phyloP scores from a whole-genome alignment of 1,140 invertebrate genomes.

The Magallana angulata region DNA sequence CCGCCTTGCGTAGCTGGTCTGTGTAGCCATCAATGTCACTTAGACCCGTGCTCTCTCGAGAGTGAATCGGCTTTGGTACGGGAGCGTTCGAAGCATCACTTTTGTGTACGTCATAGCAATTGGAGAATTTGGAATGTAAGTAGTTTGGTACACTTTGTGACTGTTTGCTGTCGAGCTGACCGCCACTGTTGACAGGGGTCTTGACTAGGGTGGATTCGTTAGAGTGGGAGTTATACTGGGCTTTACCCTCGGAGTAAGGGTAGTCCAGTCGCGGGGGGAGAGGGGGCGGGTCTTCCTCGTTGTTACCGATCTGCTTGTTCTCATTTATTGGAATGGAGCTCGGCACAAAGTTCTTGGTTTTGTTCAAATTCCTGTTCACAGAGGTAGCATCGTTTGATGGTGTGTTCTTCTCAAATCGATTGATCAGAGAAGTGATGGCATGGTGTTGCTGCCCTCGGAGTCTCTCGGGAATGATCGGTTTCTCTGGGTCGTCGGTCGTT shows the following conservation, averaged over 20 bases:
- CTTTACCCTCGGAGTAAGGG: neutral
- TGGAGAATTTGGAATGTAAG: conserved; percentile 42
- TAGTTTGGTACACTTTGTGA: conserved; percentile 38
- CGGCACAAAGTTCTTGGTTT: conserved; percentile 64
- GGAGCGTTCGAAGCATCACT: neutral
- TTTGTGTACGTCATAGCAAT: neutral
- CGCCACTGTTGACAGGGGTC: neutral
- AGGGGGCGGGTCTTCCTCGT: conserved; percentile 36
- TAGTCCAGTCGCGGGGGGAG: conserved; percentile 49
- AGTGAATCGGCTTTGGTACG: conserved; percentile 45
- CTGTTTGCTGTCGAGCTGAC: conserved; percentile 24
- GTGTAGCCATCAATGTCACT: conserved; percentile 54
- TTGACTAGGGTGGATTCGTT: conserved; percentile 33
- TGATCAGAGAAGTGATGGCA: conserved; percentile 64
- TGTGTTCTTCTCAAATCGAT: conserved; percentile 68
- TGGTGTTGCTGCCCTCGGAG: conserved; percentile 37
- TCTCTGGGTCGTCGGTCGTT: conserved; percentile 4
- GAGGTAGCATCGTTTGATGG: conserved; percentile 19
- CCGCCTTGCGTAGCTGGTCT: conserved; percentile 56
- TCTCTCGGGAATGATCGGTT: neutral
- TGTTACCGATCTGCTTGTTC: neutral
- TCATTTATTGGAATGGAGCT: conserved; percentile 69
- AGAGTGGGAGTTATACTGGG: neutral
- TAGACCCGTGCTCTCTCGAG: conserved; percentile 42
- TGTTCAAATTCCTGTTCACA: conserved; percentile 38